Evolutionary conservation across 1,140 invertebrate genomes (phyloP).

Genomic region (Lepidurus couesii): DNA sequence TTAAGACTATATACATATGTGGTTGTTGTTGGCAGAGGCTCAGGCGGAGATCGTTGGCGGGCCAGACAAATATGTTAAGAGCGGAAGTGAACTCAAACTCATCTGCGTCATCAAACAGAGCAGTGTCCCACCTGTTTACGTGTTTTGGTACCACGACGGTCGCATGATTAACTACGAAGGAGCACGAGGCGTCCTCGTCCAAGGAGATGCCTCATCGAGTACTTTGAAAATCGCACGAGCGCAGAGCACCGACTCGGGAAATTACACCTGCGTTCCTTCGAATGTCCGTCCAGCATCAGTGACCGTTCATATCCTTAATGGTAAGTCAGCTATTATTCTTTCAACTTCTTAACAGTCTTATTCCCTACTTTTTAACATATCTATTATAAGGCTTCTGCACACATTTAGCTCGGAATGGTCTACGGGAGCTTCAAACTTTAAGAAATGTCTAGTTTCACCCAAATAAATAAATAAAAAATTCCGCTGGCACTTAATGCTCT

Average conservation of each 20-base stretch:
- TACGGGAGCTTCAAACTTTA: no score
- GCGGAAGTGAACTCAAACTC: slow-evolving; percentile 70
- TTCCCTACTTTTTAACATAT: background rate
- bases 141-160: slow-evolving; percentile 78
- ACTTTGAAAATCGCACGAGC: slow-evolving; percentile 60
- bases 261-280: slow-evolving; percentile 79
- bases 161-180: slow-evolving; percentile 84
- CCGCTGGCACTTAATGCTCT: no score
- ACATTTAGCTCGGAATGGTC: background rate
- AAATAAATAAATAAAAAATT: no score
- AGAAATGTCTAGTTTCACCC: no score
- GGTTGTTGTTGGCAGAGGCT: slow-evolving; percentile 59
- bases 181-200: slow-evolving; percentile 74
- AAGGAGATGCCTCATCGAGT: slow-evolving; percentile 59
- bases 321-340: slow-evolving; percentile 43
- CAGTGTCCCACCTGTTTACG: slow-evolving; percentile 69
- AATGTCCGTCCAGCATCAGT: slow-evolving; percentile 76
- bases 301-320: slow-evolving; percentile 78
- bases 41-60: slow-evolving; percentile 76
- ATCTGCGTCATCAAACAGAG: slow-evolving; percentile 72
- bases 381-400: background rate
- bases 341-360: background rate
- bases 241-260: slow-evolving; percentile 67
- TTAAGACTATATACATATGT: background rate
- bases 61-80: slow-evolving; percentile 75